phyloP scores from a whole-genome alignment of 2,888 invertebrate genomes.

The Anorthoa munda region DNA sequence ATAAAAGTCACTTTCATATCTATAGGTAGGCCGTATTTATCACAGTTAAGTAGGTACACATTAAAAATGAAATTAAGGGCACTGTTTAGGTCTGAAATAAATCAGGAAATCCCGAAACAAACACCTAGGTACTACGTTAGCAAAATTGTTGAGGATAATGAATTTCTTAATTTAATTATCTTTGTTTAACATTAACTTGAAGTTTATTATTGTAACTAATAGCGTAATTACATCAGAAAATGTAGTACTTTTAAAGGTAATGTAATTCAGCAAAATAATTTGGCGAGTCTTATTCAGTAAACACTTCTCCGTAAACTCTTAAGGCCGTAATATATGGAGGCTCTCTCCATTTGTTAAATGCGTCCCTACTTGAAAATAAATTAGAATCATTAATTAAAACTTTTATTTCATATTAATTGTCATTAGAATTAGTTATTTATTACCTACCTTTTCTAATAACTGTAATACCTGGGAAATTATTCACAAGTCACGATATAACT shows the following conservation, averaged over 20 bases:
- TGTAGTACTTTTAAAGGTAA: constrained; percentile 18
- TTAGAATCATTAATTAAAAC: constrained; percentile 1
- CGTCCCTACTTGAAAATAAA: constrained; percentile 17
- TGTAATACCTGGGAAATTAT: not conserved
- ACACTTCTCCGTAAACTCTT: constrained; percentile 1
- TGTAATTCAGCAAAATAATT: constrained; percentile 25
- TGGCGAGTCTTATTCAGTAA: not conserved
- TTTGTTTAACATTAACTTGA: constrained; percentile 22
- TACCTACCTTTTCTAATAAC: not conserved
- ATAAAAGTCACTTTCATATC: too few species aligned
- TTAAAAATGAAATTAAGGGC: not conserved
- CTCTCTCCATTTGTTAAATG: constrained; percentile 12
- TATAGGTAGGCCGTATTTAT: too few species aligned
- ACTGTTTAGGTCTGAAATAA: not conserved
- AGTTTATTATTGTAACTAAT: constrained; percentile 41
- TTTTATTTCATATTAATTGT: not conserved
- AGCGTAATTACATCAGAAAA: constrained; percentile 17
- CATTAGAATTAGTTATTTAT: not conserved
- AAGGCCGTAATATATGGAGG: constrained; percentile 7
- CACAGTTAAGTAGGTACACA: too few species aligned
- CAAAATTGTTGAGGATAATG: constrained; percentile 17
- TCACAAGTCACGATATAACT: not conserved
- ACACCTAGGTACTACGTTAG: not conserved
- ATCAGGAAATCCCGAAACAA: not conserved
- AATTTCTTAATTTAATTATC: constrained; percentile 8